These are phyloP conservation scores for Corythornis madagascariensis DNA, from an alignment of 2,113 vertebrate genomes.

Conservation along the genomic window DNA sequence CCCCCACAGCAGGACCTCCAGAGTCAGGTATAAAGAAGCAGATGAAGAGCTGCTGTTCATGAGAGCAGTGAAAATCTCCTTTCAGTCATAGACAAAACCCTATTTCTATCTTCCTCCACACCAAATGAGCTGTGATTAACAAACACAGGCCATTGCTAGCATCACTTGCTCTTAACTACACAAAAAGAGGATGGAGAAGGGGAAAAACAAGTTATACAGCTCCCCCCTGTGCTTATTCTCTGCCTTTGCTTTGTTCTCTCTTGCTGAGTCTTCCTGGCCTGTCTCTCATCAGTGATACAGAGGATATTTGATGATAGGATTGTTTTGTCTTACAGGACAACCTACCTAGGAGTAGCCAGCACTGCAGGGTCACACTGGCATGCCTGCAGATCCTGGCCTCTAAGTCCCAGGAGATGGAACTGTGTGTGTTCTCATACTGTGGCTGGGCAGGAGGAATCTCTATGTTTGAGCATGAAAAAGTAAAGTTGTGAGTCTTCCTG, in stretches of 20 bases:
- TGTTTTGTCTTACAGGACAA: neutral
- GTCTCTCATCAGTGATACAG: neutral
- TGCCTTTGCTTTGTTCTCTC: neutral
- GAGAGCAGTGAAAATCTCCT: neutral
- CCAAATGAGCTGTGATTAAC: neutral
- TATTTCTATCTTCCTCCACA: neutral
- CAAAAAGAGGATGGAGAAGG: neutral
- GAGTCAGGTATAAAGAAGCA: neutral
- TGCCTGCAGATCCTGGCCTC: neutral
- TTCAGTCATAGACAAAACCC: neutral
- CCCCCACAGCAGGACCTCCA: neutral
- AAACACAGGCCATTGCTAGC: neutral
- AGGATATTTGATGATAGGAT: neutral
- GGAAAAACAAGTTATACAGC: neutral
- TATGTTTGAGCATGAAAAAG: neutral
- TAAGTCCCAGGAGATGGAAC: neutral
- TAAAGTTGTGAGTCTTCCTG: neutral
- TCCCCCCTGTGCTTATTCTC: neutral
- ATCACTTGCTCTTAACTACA: neutral
- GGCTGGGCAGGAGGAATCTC: neutral
- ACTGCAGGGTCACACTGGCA: neutral
- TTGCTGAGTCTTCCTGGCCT: neutral
- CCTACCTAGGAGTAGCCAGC: neutral
- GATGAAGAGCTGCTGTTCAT: neutral
- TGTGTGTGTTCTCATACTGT: too few relatives aligned